A percentile compares a stretch with the other conserved stretches of the same genome.
These are phyloP conservation scores for Pholis gunnellus DNA, from an alignment of 2,113 vertebrate genomes.

Conservation along the genomic window DNA sequence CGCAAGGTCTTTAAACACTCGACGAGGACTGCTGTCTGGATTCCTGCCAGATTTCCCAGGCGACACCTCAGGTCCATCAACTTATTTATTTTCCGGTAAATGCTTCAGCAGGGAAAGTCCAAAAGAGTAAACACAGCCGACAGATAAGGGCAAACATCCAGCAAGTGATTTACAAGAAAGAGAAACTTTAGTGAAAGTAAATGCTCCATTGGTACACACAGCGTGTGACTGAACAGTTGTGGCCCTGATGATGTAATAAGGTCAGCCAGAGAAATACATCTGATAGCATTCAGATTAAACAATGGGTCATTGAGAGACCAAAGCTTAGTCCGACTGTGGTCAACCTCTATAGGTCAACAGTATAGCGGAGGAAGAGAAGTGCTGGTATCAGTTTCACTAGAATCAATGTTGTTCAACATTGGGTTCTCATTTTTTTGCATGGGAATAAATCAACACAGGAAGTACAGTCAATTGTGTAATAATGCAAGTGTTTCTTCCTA, in stretches of 20 bases:
- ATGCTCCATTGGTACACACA: too few relatives aligned
- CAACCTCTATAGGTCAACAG: slow-evolving; percentile 10
- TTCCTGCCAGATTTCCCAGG: not conserved
- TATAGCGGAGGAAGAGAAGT: slow-evolving; percentile 32
- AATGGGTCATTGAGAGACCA: not conserved
- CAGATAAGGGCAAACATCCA: not conserved
- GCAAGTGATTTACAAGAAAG: slow-evolving; percentile 35
- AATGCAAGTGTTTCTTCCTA: not conserved
- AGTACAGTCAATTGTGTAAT: not conserved
- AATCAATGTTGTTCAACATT: not conserved
- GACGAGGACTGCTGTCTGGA: not conserved
- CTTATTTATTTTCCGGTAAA: slow-evolving; percentile 27
- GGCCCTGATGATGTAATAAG: not conserved
- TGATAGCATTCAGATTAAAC: not conserved
- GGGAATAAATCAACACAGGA: not conserved
- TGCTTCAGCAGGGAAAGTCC: slow-evolving; percentile 46
- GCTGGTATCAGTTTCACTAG: not conserved
- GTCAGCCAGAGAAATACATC: too few relatives aligned
- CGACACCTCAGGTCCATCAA: not conserved
- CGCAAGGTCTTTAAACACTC: not conserved
- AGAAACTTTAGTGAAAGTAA: not conserved
- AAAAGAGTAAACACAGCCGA: accelerated
- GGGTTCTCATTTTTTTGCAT: not conserved
- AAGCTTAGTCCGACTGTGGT: too few relatives aligned
- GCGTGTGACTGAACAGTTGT: not conserved